Evolutionary conservation across 2,888 invertebrate genomes (phyloP), one percentile per base, ranked within the genome.

Genomic region (Pterostichus niger): DNA sequence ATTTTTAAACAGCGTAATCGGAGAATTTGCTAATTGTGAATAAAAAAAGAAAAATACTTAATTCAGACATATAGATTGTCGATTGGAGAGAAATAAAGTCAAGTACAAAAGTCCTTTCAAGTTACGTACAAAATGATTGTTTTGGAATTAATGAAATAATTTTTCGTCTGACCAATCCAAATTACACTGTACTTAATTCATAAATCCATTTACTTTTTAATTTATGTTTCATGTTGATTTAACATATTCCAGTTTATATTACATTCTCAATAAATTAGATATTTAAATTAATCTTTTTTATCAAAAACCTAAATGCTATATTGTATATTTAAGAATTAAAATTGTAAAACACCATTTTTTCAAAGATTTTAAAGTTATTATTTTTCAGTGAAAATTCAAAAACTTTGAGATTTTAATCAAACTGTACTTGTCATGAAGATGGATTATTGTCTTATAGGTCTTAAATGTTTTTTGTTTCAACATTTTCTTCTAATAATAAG

Each of bases 261-360:
- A 24, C 24, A 24, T 1, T 40, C 40, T 40, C 1, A 40, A 40
- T 40, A 40, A 40, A 40, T 40, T 0, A 40, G 5, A 40, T 40
- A 40, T 40, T 3, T 40, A 40, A 40, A 40, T 40, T 40, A 40
- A 1, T 40, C 1, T 40, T 40, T 40, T 40, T 40, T 40, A 3
- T 7, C 5, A 9, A 1, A 40, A 9, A 40, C 24, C 24, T 24
- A 40, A 40, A 15, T 13, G 3, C 31, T 7, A 59, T 9, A 10
- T 59, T 31, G 59, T 17, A 56, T 56, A 10, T 24, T 10, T 17
- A 15, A 0, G 9, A 15, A 15, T 56, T 56, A 24, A 35, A n/a
- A 61, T 10, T 61, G 11, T 61, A n/a, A 56, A 56, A 56, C 33
- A 61, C 35, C 4, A 61, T 61, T 61, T 61, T 31, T 33, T 33